Conservation (phyloP, 2,888 invertebrate species). For the Oligia strigilis region DNA sequence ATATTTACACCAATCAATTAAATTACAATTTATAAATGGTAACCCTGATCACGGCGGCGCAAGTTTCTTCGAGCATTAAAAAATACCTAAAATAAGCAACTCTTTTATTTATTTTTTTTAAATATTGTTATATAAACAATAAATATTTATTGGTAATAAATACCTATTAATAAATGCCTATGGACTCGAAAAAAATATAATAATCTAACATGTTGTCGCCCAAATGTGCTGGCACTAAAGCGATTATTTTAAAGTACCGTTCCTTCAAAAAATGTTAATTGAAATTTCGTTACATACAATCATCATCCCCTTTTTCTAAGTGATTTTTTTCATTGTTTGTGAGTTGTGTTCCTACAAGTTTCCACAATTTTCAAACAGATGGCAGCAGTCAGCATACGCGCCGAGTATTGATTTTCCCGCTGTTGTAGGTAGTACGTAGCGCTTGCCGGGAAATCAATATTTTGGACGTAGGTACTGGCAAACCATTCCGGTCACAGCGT, state of each 20-base stretch:
- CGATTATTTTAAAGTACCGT: background rate
- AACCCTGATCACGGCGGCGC: background rate
- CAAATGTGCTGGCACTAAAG: background rate
- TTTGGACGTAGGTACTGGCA: slow-evolving; percentile 76
- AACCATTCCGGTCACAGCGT: slow-evolving; percentile 75
- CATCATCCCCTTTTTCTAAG: background rate
- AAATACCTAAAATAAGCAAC: background rate
- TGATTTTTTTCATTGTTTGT: background rate
- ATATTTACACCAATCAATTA: background rate
- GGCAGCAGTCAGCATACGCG: slow-evolving; percentile 83
- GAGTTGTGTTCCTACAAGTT: slow-evolving; percentile 24
- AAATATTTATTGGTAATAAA: too few species aligned
- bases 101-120: too few species aligned
- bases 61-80: background rate
- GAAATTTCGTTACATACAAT: background rate
- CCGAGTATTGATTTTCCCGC: slow-evolving; percentile 84
- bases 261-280: background rate
- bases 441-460: slow-evolving; percentile 85
- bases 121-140: too few species aligned
- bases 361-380: slow-evolving; percentile 71
- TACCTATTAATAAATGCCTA: too few species aligned
- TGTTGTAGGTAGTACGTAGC: slow-evolving; percentile 64
- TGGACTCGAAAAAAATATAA: background rate
- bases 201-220: background rate
- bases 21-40: background rate